Evolutionary conservation across 2,797 vertebrate species (phyloP).

Genomic region (Xerus rutilus): DNA sequence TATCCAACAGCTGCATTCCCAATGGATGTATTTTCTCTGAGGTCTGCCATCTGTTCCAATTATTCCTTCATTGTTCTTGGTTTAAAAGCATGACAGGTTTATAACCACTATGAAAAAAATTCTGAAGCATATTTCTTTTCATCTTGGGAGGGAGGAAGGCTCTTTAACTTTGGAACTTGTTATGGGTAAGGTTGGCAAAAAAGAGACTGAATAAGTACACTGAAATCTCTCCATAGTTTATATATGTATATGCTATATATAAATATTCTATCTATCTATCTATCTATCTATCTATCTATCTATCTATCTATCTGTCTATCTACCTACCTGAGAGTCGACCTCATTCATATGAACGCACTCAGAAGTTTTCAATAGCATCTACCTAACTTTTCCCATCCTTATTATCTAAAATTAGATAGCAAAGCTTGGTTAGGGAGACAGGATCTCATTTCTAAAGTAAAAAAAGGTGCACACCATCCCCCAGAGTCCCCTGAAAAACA

Average conservation of each 20-base stretch:
- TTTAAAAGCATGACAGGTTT: slow-evolving; percentile 85
- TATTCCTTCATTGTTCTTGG: slow-evolving; percentile 85
- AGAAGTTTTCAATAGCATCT: not conserved
- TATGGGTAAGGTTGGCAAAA: not conserved
- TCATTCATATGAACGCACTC: not conserved
- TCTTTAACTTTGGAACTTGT: slow-evolving; percentile 13
- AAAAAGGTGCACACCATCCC: not conserved
- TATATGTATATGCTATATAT: not conserved
- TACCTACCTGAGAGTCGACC: not conserved
- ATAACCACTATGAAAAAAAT: slow-evolving; percentile 79
- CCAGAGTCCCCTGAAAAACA: not conserved
- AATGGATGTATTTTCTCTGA: slow-evolving; percentile 77
- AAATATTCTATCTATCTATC: not conserved
- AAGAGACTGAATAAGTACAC: not conserved
- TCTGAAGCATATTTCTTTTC: slow-evolving; percentile 73
- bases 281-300: not conserved
- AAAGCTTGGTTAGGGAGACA: not conserved
- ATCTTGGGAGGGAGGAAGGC: not conserved
- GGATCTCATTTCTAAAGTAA: not conserved
- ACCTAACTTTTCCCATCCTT: not conserved
- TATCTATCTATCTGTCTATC: not conserved
- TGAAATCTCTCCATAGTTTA: not conserved
- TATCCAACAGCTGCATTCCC: slow-evolving; percentile 85
- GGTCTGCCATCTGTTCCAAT: slow-evolving; percentile 87
- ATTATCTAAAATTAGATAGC: not conserved